Conservation (phyloP, 35 echinoderm and acorn worm species). For the Strongylocentrotus purpuratus region DNA sequence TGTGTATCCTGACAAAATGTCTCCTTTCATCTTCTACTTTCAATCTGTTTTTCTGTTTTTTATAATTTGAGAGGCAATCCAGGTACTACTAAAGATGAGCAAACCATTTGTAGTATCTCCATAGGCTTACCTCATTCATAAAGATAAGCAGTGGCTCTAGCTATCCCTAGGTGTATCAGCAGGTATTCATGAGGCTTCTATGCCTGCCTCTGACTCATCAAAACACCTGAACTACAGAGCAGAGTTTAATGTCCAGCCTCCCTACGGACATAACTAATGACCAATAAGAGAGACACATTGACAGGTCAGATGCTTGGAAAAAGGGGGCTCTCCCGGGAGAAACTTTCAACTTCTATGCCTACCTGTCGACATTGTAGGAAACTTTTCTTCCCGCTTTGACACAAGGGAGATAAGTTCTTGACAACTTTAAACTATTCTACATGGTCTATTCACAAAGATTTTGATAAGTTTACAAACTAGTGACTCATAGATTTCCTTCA, state of each 20-base stretch:
- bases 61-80: background rate
- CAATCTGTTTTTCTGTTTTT: background rate
- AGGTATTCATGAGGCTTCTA: background rate
- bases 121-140: background rate
- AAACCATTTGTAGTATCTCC: background rate
- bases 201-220: background rate
- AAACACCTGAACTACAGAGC: background rate
- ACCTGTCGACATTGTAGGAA: background rate
- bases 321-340: background rate
- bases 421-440: background rate
- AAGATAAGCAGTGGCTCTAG: background rate
- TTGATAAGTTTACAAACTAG: background rate
- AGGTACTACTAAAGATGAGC: background rate
- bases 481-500: background rate
- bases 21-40: background rate
- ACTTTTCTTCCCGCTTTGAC: background rate
- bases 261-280: background rate
- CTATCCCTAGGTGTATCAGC: background rate
- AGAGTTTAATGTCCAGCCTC: background rate
- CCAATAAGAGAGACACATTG: constrained; percentile 9
- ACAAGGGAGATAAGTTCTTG: background rate
- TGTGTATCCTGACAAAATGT: background rate
- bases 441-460: background rate
- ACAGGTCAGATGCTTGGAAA: background rate
- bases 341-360: background rate